Percentiles rank a stretch among this genome's conserved stretches.
Conservation (phyloP, 2,113 vertebrate genomes). For the Morone chrysops region DNA sequence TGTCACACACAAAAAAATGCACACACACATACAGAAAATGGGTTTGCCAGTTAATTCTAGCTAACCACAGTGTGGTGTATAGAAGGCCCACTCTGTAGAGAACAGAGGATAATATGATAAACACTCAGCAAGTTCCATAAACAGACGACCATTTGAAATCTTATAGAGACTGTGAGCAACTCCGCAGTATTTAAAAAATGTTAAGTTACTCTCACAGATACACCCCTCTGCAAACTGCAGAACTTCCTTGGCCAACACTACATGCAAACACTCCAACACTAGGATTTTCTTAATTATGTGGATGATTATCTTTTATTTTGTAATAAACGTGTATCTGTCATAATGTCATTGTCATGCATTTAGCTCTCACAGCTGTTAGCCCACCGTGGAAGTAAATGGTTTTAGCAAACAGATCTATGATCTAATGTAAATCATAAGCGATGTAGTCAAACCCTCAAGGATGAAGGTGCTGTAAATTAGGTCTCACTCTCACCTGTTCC, state of each 20-base stretch:
- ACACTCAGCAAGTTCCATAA: constrained; percentile 58
- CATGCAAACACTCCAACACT: not conserved
- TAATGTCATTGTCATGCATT: not conserved
- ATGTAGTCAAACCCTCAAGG: no score
- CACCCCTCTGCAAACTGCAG: not conserved
- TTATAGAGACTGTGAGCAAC: constrained; percentile 37
- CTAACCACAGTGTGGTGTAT: constrained; percentile 62
- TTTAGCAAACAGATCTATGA: no score
- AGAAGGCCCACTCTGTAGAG: constrained; percentile 49
- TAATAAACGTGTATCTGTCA: not conserved
- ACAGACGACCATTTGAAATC: constrained; percentile 50
- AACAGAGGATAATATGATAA: constrained; percentile 70
- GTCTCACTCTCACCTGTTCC: no score
- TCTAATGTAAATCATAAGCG: no score
- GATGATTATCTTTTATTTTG: not conserved
- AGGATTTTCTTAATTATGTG: not conserved
- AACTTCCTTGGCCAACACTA: not conserved
- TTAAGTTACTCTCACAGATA: constrained; percentile 3
- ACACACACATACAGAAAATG: constrained; percentile 26
- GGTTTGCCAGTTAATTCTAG: constrained; percentile 58
- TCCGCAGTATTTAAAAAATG: constrained; percentile 21
- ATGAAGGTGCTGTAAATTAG: no score
- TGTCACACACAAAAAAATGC: constrained; percentile 8
- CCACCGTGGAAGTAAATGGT: no score
- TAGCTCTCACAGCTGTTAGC: no score